Evolutionary conservation across 92 coral and sea anemone genomes (phyloP).

Genomic region (Heliopora coerulea): DNA sequence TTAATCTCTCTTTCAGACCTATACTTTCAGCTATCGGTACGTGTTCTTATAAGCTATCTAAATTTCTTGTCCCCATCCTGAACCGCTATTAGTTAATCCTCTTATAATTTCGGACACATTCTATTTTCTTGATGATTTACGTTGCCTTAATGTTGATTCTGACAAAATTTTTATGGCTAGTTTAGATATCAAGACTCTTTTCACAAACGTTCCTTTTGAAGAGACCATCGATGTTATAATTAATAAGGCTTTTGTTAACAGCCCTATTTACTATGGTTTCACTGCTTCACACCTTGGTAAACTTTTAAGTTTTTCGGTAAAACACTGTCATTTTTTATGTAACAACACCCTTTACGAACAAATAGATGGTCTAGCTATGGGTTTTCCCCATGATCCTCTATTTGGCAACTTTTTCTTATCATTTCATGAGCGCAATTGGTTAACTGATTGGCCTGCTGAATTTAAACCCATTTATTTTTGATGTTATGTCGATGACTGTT

Average conservation of each 20-base stretch:
- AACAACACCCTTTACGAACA: slow-evolving; percentile 9
- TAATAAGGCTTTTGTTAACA: not conserved
- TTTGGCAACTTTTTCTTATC: slow-evolving; percentile 3
- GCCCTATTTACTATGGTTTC: not conserved
- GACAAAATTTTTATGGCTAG: not conserved
- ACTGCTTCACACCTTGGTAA: not conserved
- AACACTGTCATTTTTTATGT: slow-evolving; percentile 10
- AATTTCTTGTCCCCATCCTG: not conserved
- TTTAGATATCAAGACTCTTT: not conserved
- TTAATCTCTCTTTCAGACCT: slow-evolving; percentile 1
- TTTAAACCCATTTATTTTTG: slow-evolving; percentile 6
- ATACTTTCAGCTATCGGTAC: not conserved
- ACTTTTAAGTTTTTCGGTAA: slow-evolving; percentile 5
- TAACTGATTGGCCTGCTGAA: not conserved
- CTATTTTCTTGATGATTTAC: not conserved
- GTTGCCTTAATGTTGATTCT: not conserved
- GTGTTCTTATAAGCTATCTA: not conserved
- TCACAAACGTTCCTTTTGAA: slow-evolving; percentile 11
- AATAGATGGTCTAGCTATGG: slow-evolving; percentile 32
- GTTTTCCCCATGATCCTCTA: not conserved
- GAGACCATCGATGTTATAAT: slow-evolving; percentile 19
- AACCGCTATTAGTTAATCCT: not conserved
- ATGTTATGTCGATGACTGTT: slow-evolving; percentile 17
- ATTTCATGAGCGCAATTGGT: not conserved
- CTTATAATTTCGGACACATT: not conserved